phyloP scores from a whole-genome alignment of 2,888 invertebrate species.

The Hipparchia semele region DNA sequence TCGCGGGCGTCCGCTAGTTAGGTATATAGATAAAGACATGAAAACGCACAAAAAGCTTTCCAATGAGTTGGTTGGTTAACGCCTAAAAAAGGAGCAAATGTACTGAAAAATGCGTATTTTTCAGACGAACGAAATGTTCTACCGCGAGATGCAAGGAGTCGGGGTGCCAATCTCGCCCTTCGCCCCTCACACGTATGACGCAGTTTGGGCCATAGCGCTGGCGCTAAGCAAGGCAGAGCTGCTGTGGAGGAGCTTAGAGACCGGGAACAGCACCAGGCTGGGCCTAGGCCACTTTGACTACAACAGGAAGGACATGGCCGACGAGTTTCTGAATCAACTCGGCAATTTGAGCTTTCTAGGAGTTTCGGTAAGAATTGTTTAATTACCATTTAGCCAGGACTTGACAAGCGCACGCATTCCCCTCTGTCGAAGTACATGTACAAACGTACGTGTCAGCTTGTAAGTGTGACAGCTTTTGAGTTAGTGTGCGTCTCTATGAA shows the following conservation, averaged over 20 bases:
- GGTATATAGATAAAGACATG: no score
- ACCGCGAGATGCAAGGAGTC: slow-evolving; percentile 79
- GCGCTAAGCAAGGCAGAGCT: slow-evolving; percentile 87
- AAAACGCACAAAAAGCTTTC: no score
- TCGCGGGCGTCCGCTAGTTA: no score
- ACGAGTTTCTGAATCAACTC: slow-evolving; percentile 87
- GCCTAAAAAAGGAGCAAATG: background rate
- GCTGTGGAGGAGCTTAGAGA: slow-evolving; percentile 73
- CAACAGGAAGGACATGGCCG: slow-evolving; percentile 87
- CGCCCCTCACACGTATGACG: slow-evolving; percentile 93
- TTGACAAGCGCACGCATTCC: no score
- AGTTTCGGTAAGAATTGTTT: slow-evolving; percentile 88
- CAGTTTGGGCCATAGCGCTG: slow-evolving; percentile 94
- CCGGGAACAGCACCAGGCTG: slow-evolving; percentile 51
- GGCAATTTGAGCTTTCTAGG: slow-evolving; percentile 90
- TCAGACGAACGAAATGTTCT: slow-evolving; percentile 86
- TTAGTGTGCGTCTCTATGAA: no score
- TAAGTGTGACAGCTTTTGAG: no score
- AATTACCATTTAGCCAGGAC: no score
- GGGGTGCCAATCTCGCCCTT: slow-evolving; percentile 85
- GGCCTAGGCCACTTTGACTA: slow-evolving; percentile 88
- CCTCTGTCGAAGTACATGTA: no score
- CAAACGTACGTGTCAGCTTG: no score
- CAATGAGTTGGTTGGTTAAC: no score
- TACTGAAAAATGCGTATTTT: slow-evolving; percentile 5